These are phyloP conservation scores for Muscidifurax raptorellus DNA, from an alignment of 1,140 invertebrate genomes.

Conservation along the genomic window DNA sequence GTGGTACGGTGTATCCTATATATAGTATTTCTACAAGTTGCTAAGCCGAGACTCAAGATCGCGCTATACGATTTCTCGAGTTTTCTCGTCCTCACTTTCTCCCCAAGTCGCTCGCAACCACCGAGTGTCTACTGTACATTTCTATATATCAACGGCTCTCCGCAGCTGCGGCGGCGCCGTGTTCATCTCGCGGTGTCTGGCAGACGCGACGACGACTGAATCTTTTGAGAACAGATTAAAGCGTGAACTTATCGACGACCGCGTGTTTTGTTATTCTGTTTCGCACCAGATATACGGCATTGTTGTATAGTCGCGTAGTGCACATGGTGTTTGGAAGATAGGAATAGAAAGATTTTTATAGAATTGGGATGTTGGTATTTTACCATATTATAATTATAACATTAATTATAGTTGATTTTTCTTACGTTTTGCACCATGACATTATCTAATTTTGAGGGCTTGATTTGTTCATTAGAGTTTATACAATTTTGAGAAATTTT, in stretches of 20 bases:
- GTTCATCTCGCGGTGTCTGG: not conserved
- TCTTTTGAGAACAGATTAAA: constrained; percentile 43
- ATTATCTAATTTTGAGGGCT: too few species aligned
- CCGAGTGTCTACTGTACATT: not conserved
- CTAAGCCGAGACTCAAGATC: constrained; percentile 46
- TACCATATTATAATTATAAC: too few species aligned
- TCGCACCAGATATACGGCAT: not conserved
- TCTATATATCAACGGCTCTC: not conserved
- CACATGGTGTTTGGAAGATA: constrained; percentile 24
- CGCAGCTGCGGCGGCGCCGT: not conserved
- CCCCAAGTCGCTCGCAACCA: not conserved
- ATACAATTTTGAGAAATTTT: too few species aligned
- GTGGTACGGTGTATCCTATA: not conserved
- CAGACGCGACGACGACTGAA: constrained; percentile 30
- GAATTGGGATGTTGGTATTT: too few species aligned
- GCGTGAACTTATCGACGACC: not conserved
- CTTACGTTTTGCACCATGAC: too few species aligned
- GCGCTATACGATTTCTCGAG: constrained; percentile 43
- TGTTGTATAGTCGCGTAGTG: constrained; percentile 36
- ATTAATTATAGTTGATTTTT: too few species aligned
- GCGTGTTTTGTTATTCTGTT: constrained; percentile 34
- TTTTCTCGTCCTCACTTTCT: constrained; percentile 28
- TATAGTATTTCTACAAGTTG: constrained; percentile 44
- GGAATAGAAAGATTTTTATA: not conserved
- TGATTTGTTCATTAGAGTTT: too few species aligned